Evolutionary conservation across 1,140 invertebrate genomes (phyloP).

Genomic region (Procambarus virginalis): DNA sequence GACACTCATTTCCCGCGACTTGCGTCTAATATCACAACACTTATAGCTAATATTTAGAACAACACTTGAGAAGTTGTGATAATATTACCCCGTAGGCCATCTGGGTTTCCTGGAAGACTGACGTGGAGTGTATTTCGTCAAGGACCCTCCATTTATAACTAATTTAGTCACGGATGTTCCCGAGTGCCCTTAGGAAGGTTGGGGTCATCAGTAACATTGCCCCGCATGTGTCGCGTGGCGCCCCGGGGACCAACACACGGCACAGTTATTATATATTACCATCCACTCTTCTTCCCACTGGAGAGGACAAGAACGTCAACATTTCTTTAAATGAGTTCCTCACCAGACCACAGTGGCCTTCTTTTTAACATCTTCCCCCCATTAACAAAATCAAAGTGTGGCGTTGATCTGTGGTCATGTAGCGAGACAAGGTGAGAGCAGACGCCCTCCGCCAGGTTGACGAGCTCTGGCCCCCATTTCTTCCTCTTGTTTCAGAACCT

Average conservation of each 20-base stretch:
- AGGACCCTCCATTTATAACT: background rate
- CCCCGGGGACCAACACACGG: background rate
- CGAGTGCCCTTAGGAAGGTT: background rate
- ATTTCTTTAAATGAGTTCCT: background rate
- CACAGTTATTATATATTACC: background rate
- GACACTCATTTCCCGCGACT: no score
- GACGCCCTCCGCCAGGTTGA: background rate
- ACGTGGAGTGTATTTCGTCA: background rate
- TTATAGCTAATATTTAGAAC: no score
- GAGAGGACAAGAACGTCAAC: background rate
- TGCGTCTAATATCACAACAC: no score
- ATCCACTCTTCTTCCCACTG: background rate
- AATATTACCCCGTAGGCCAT: background rate
- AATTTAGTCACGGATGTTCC: background rate
- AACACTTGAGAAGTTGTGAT: no score
- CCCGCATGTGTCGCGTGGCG: background rate
- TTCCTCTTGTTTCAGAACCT: constrained; percentile 64
- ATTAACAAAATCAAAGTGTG: background rate
- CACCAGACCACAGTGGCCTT: background rate
- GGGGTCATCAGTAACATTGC: background rate
- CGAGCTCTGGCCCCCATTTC: constrained; percentile 32
- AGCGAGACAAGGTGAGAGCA: constrained; percentile 4
- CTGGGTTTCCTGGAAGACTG: background rate
- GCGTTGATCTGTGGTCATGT: background rate
- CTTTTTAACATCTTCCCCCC: background rate